Conservation (phyloP, 2,888 invertebrate genomes). For the Lepidochrysops patricia region DNA sequence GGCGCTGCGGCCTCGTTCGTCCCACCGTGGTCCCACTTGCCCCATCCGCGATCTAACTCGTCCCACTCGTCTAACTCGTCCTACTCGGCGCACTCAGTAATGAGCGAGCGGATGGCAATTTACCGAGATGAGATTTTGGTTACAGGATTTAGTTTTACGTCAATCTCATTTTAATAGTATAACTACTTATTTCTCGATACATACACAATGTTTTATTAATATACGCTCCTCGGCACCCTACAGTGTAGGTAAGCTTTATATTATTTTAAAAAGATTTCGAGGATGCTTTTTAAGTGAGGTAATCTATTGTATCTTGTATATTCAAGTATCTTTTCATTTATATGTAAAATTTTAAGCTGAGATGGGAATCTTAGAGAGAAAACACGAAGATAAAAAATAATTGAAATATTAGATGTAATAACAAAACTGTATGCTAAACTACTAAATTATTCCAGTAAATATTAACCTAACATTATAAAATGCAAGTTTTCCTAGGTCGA, state of each 20-base stretch:
- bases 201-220: background rate
- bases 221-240: background rate
- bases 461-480: constrained; percentile 15
- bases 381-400: no score
- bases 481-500: constrained; percentile 13
- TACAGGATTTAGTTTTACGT: constrained; percentile 51
- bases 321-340: no score
- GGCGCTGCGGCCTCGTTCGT: constrained; percentile 43
- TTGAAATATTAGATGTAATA: no score
- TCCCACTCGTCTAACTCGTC: background rate
- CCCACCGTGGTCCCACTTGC: background rate
- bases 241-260: background rate
- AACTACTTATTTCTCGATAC: constrained; percentile 22
- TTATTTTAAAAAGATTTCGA: background rate
- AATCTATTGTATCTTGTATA: no score
- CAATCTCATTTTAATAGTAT: constrained; percentile 58
- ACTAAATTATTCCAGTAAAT: constrained; percentile 18
- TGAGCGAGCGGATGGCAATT: constrained; percentile 71
- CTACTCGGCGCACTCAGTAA: constrained; percentile 58
- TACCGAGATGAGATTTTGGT: constrained; percentile 69
- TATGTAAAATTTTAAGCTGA: no score
- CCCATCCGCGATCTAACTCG: background rate
- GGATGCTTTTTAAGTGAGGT: background rate
- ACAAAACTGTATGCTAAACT: no score
- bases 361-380: no score